A percentile compares a stretch with the other conserved stretches of the same genome.
These are phyloP conservation scores for Agraylea sexmaculata DNA, from an alignment of 1,140 invertebrate species.

Conservation along the genomic window DNA sequence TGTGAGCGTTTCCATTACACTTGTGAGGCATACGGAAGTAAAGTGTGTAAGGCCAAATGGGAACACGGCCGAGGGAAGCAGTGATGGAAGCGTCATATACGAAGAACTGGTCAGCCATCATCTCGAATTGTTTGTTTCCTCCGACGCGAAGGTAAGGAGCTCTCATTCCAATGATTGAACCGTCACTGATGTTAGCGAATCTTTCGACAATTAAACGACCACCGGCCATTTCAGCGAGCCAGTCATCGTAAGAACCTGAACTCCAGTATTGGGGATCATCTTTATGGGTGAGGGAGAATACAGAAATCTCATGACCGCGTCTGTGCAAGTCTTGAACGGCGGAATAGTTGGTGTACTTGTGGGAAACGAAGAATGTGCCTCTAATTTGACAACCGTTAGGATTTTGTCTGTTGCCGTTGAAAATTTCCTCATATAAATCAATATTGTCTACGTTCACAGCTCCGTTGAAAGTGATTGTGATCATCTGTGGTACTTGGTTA, in stretches of 20 bases:
- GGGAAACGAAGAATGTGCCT: constrained; percentile 91
- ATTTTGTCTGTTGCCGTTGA: constrained; percentile 74
- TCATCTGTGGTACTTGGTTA: constrained; percentile 84
- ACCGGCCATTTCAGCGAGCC: constrained; percentile 94
- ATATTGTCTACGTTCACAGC: constrained; percentile 91
- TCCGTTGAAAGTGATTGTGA: constrained; percentile 89
- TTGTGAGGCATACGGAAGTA: constrained; percentile 93
- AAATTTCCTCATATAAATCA: constrained; percentile 81
- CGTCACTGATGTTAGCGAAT: constrained; percentile 85
- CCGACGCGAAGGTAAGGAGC: constrained; percentile 85
- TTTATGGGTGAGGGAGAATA: constrained; percentile 89
- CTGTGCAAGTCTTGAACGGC: constrained; percentile 85
- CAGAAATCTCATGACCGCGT: constrained; percentile 84
- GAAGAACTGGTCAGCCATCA: constrained; percentile 93
- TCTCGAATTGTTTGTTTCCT: constrained; percentile 90
- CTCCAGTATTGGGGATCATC: constrained; percentile 84
- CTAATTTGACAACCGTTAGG: constrained; percentile 90
- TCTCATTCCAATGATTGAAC: constrained; percentile 76
- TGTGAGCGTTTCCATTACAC: constrained; percentile 86
- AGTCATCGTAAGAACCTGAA: constrained; percentile 78
- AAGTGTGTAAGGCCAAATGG: constrained; percentile 91
- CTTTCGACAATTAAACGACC: constrained; percentile 74
- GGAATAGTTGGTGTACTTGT: constrained; percentile 94
- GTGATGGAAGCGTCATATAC: constrained; percentile 91
- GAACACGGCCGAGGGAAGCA: constrained; percentile 73